phyloP scores from a whole-genome alignment of 2,888 invertebrate species.

The Anticlea derivata region DNA sequence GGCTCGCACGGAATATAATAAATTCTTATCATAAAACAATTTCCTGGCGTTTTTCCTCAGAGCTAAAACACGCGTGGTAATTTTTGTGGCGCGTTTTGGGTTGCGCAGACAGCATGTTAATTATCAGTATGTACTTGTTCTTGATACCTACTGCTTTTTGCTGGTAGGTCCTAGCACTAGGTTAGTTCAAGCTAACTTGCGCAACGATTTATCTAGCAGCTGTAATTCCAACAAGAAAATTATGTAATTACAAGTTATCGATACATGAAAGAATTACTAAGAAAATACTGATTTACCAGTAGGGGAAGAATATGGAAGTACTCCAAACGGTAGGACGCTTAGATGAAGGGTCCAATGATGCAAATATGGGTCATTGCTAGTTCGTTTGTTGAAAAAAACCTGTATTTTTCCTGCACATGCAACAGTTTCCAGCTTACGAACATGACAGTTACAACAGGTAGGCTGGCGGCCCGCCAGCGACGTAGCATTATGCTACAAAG shows the following conservation, averaged over 20 bases:
- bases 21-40: constrained; percentile 40
- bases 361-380: neutral
- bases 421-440: constrained; percentile 58
- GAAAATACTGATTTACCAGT: too few species aligned
- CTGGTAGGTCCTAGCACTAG: too few species aligned
- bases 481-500: constrained; percentile 49
- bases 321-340: too few species aligned
- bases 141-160: too few species aligned
- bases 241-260: too few species aligned
- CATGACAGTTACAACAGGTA: constrained; percentile 75
- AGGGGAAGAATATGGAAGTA: too few species aligned
- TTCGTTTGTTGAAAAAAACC: neutral
- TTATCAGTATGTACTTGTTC: too few species aligned
- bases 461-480: constrained; percentile 74
- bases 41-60: constrained; percentile 39
- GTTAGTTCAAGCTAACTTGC: too few species aligned
- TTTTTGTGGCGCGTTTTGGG: constrained; percentile 4
- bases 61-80: constrained; percentile 23
- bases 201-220: too few species aligned
- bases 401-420: constrained; percentile 36
- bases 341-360: neutral
- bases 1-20: constrained; percentile 34
- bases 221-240: too few species aligned
- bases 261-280: too few species aligned
- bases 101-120: neutral